Evolutionary conservation across 1,140 invertebrate species (phyloP), one percentile per base, ranked within the genome.

Genomic region (Trigoniulus corallinus): DNA sequence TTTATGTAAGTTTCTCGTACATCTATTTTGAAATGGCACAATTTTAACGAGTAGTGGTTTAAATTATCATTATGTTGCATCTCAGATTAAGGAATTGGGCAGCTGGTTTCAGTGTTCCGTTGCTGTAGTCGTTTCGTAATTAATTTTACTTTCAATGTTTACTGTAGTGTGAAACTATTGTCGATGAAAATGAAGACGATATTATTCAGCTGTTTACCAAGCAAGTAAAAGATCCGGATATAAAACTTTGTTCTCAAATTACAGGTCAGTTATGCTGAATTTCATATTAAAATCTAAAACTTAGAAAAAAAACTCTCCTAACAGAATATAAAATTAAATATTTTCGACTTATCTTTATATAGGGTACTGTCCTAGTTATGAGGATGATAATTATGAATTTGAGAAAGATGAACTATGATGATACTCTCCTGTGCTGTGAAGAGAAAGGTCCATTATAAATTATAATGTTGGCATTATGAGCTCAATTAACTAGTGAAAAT

Each of bases 171-270:
- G 44, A 55, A 40, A 29, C n/a, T 49, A 12, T 55, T 3, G 41
- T 55, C 13, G 54, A 55, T 20, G 54, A 55, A 10, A 39, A 43
- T 37, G 54, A 55, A 53, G 54, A 55, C 21, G 54, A 55, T 1
- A 25, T 55, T 3, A 34, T 55, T 13, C 25, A 27, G 15, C 23
- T 55, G 18, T 55, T 55, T 39, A 48, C 51, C 42, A 48, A 49
- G 24, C 40, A 43, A 20, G 15, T 47, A 21, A 53, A 53, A 39
- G 44, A 53, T 23, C 46, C 47, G 4, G 50, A 55, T 41, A 20
- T 53, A 13, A 40, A 55, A 44, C 41, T 55, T 4, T 55, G 54
- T 45, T 27, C 51, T n/a, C 10, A 44, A 4, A n/a, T 48, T 20
- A 47, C 54, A 10, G 47, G 47, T 48, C 7, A 34, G 7, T 34